A percentile compares a stretch with the other conserved stretches of the same genome.
Evolutionary conservation across 2,797 vertebrate species (phyloP).

Genomic region (Hippoglossus hippoglossus): DNA sequence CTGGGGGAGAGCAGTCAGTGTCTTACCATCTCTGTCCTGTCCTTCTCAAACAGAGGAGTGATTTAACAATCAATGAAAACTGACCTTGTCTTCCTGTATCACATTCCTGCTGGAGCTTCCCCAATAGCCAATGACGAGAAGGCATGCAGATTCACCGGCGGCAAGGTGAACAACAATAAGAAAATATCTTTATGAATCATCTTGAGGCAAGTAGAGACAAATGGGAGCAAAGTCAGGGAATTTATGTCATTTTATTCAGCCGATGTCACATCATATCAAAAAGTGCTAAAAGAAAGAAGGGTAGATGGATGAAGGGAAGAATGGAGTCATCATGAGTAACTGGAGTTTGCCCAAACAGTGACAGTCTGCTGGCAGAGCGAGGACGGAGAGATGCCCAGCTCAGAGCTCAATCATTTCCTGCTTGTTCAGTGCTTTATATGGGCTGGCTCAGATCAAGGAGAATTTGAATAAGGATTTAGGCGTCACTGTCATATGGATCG

Average conservation of each 20-base stretch:
- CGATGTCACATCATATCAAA: constrained; percentile 38
- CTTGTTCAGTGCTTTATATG: constrained; percentile 44
- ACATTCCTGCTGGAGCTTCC: constrained; percentile 56
- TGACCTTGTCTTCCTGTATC: constrained; percentile 73
- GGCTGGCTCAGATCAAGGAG: constrained; percentile 33
- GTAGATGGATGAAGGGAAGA: constrained; percentile 47
- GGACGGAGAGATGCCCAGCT: constrained; percentile 38
- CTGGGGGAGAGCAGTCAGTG: constrained; percentile 45
- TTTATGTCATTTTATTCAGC: constrained; percentile 27
- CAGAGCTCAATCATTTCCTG: constrained; percentile 53
- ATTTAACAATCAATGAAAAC: constrained; percentile 77
- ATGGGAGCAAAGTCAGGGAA: neutral
- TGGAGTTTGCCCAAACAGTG: constrained; percentile 62
- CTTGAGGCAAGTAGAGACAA: constrained; percentile 1
- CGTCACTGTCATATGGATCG: constrained; percentile 46
- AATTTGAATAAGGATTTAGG: constrained; percentile 47
- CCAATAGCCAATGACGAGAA: constrained; percentile 40
- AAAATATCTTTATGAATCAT: too few species aligned
- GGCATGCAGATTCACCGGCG: constrained; percentile 37
- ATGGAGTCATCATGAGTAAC: constrained; percentile 64
- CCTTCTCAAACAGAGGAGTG: constrained; percentile 63
- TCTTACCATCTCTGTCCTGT: constrained; percentile 53
- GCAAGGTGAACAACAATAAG: constrained; percentile 8
- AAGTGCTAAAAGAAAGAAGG: constrained; percentile 29
- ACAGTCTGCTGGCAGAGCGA: constrained; percentile 67